Conservation (phyloP, 2,888 invertebrate species). For the Parnassius mnemosyne region DNA sequence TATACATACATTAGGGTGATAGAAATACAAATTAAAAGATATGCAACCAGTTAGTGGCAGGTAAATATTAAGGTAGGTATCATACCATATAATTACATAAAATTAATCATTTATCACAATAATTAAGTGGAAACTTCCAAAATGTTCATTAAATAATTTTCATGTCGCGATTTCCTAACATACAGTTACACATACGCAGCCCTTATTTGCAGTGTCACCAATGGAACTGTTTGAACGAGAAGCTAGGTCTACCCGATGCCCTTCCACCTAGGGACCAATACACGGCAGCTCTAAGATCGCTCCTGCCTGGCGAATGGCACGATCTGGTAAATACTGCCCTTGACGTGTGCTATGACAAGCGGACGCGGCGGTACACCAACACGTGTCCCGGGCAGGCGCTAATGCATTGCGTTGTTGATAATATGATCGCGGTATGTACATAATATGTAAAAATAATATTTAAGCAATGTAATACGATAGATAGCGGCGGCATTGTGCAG, state of each 20-base stretch:
- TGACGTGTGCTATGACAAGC: conserved; percentile 49
- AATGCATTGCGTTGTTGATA: conserved; percentile 63
- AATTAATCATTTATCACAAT: no score
- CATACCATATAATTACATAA: no score
- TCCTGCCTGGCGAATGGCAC: conserved; percentile 56
- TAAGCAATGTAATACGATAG: no score
- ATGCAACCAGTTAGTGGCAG: no score
- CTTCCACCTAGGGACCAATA: conserved; percentile 45
- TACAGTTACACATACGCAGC: no score
- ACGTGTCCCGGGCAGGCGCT: conserved; percentile 66
- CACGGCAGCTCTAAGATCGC: conserved; percentile 34
- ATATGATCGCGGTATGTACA: conserved; percentile 55
- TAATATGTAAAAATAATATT: background rate
- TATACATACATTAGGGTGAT: no score
- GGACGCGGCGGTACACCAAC: conserved; percentile 48
- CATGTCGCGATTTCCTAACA: no score
- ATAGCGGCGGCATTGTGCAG: no score
- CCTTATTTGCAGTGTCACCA: conserved; percentile 50
- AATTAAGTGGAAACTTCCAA: no score
- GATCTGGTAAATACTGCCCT: conserved; percentile 40
- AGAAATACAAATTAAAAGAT: no score
- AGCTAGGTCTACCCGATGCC: conserved; percentile 47
- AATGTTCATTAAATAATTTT: no score
- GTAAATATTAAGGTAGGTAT: no score
- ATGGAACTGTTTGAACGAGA: conserved; percentile 61